These are phyloP conservation scores for Platyscapa corneri DNA, from an alignment of 1,140 invertebrate genomes.

Conservation along the genomic window DNA sequence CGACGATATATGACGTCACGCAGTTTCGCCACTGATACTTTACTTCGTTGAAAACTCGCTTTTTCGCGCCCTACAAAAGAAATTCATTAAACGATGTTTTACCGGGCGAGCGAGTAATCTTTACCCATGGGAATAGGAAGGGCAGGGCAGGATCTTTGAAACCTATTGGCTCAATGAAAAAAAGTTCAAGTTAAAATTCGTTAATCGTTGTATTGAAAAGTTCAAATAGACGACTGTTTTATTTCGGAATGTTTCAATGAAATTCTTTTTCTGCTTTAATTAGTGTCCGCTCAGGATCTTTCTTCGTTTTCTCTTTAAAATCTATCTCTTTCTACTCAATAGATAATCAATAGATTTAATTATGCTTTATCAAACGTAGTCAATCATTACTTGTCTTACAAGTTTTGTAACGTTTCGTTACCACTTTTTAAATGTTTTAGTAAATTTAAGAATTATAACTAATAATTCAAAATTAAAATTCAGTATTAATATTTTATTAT, in stretches of 20 bases:
- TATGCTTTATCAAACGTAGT: not conserved
- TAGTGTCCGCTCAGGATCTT: not conserved
- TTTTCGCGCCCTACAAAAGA: constrained; percentile 27
- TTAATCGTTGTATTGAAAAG: constrained; percentile 38
- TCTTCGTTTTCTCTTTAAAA: not conserved
- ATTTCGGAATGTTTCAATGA: constrained; percentile 6
- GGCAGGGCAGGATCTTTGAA: not conserved
- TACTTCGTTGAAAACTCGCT: not conserved
- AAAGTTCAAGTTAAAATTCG: constrained; percentile 37
- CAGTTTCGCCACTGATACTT: not conserved
- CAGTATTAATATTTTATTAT: too few relatives aligned
- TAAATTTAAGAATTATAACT: too few relatives aligned
- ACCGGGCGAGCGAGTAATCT: not conserved
- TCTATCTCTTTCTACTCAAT: not conserved
- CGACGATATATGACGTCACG: not conserved
- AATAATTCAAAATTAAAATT: too few relatives aligned
- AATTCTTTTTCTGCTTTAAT: constrained; percentile 7
- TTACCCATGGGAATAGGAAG: too few relatives aligned
- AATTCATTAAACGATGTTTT: constrained; percentile 12
- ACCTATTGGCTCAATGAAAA: not conserved
- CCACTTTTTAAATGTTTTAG: too few relatives aligned
- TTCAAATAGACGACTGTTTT: not conserved
- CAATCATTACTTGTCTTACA: not conserved
- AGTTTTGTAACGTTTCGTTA: not conserved
- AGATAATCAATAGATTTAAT: not conserved